These are phyloP conservation scores for Megalurothrips usitatus DNA, from an alignment of 2,888 invertebrate genomes.

Conservation along the genomic window DNA sequence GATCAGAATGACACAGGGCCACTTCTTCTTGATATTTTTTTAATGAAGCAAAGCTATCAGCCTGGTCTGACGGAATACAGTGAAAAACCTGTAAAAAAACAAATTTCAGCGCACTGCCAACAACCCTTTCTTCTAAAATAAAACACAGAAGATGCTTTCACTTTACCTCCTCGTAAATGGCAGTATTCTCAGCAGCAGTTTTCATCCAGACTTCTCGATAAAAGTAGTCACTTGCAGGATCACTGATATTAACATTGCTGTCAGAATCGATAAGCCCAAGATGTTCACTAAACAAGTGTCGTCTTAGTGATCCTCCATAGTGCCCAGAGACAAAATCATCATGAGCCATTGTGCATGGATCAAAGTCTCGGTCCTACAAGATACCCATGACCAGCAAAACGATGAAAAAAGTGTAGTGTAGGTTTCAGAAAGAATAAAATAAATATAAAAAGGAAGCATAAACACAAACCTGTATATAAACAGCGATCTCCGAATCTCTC, in stretches of 20 bases:
- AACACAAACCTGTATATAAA: slow-evolving; percentile 67
- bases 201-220: slow-evolving; percentile 79
- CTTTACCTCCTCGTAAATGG: slow-evolving; percentile 75
- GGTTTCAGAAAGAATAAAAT: slow-evolving; percentile 31
- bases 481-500: slow-evolving; percentile 91
- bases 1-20: slow-evolving; percentile 68
- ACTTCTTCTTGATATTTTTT: slow-evolving; percentile 67
- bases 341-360: slow-evolving; percentile 78
- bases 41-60: slow-evolving; percentile 71
- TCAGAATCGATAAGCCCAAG: slow-evolving; percentile 63
- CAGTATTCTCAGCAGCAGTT: slow-evolving; percentile 76
- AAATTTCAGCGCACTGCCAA: not conserved
- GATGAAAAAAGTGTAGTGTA: not conserved
- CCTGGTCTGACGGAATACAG: slow-evolving; percentile 80
- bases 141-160: not conserved
- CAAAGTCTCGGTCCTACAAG: slow-evolving; percentile 69
- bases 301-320: slow-evolving; percentile 79
- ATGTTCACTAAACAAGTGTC: slow-evolving; percentile 86
- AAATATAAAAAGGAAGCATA: slow-evolving; percentile 28
- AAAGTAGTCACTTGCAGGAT: slow-evolving; percentile 77
- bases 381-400: not conserved
- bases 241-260: slow-evolving; percentile 55
- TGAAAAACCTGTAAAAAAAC: slow-evolving; percentile 66
- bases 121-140: too few relatives aligned
- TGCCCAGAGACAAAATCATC: slow-evolving; percentile 74